Percentiles rank a stretch among this genome's conserved stretches.
Evolutionary conservation across 2,113 vertebrate genomes (phyloP).

Genomic region (Myiozetetes cayanensis): DNA sequence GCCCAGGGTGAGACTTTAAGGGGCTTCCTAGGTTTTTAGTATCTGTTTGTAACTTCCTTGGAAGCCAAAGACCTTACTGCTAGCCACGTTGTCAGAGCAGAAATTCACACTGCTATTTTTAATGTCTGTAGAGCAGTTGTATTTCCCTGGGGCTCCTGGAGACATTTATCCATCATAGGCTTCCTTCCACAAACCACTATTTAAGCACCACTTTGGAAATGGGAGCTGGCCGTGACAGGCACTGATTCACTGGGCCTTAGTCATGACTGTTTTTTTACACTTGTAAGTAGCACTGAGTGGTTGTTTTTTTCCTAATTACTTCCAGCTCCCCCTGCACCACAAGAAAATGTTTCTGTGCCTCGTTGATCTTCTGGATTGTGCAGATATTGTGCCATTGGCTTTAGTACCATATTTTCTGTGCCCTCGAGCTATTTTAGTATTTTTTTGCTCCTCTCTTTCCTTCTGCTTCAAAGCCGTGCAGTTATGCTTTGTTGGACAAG

Average conservation of each 20-base stretch:
- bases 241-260: not conserved
- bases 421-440: not conserved
- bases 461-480: constrained; percentile 39
- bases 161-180: not conserved
- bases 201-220: not conserved
- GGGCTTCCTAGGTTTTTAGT: not conserved
- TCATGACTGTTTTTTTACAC: not conserved
- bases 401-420: not conserved
- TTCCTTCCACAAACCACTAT: constrained; percentile 13
- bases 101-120: not conserved
- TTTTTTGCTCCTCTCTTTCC: not conserved
- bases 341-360: constrained; percentile 2
- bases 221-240: not conserved
- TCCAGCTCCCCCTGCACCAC: not conserved
- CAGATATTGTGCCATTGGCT: not conserved
- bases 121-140: not conserved
- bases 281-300: not conserved
- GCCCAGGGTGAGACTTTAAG: not conserved
- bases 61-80: not conserved
- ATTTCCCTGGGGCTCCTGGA: constrained; percentile 1
- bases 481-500: constrained; percentile 30
- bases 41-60: not conserved
- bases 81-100: not conserved
- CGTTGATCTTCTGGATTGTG: constrained; percentile 21
- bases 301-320: not conserved